Evolutionary conservation across 2,113 vertebrate genomes (phyloP).

Genomic region (Danionella cerebrum): DNA sequence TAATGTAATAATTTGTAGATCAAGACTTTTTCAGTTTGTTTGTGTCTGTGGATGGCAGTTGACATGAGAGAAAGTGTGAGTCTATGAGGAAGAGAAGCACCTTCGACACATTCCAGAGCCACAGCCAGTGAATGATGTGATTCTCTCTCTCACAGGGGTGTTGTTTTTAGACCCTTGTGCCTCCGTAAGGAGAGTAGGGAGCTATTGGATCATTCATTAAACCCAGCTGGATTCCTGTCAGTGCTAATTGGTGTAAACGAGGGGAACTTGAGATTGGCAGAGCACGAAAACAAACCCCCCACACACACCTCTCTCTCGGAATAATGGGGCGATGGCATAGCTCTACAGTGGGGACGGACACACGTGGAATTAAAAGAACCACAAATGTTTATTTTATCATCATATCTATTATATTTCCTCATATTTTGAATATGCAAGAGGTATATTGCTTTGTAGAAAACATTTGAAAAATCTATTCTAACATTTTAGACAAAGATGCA

Average conservation of each 20-base stretch:
- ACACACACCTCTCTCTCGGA: background rate
- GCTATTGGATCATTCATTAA: slow-evolving; percentile 27
- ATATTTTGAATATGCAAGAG: no score
- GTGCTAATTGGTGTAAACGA: slow-evolving; percentile 56
- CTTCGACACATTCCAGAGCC: slow-evolving; percentile 19
- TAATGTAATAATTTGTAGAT: no score
- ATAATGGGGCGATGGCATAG: slow-evolving; percentile 44
- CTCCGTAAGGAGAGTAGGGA: slow-evolving; percentile 19
- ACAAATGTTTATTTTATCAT: background rate
- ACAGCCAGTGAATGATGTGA: slow-evolving; percentile 33
- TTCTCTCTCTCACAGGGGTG: slow-evolving; percentile 27
- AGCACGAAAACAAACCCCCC: slow-evolving; percentile 42
- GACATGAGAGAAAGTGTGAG: slow-evolving; percentile 25
- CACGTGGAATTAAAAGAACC: no score
- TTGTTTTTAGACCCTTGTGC: slow-evolving; percentile 36
- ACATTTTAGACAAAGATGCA: no score
- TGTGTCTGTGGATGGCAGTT: slow-evolving; percentile 17
- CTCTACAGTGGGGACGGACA: background rate
- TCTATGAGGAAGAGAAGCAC: slow-evolving; percentile 15
- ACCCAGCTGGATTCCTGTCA: slow-evolving; percentile 40
- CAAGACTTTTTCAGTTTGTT: no score
- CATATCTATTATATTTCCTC: no score
- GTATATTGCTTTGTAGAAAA: no score
- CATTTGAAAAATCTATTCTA: no score
- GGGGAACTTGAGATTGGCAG: slow-evolving; percentile 41